phyloP scores from a whole-genome alignment of 2,888 invertebrate genomes.

The Thereva nobilitata region DNA sequence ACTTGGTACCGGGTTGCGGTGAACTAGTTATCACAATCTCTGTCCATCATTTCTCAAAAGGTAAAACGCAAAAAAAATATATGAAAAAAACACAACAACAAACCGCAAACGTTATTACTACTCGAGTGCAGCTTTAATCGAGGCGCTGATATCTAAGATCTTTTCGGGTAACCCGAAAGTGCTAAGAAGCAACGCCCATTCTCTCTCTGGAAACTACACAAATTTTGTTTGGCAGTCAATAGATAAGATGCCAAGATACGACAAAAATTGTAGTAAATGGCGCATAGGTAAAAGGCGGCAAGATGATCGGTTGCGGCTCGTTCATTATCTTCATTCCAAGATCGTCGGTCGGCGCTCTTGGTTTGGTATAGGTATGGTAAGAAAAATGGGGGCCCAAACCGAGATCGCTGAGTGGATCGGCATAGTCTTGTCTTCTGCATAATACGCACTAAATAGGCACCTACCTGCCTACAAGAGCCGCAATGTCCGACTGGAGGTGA shows the following conservation, averaged over 20 bases:
- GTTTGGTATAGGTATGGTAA: no score
- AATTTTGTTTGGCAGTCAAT: conserved; percentile 15
- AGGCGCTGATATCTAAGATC: conserved; percentile 14
- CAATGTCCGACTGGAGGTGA: conserved; percentile 11
- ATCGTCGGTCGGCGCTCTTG: conserved; percentile 9
- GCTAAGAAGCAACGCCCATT: conserved; percentile 29
- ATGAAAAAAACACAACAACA: no score
- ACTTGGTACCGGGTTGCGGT: no score
- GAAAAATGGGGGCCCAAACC: conserved; percentile 5
- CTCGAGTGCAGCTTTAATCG: no score
- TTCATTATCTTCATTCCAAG: background rate
- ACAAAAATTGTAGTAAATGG: background rate
- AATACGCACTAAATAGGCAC: background rate
- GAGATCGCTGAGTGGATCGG: conserved; percentile 20
- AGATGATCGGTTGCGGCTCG: conserved; percentile 3
- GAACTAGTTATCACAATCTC: no score
- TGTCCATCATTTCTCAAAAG: no score
- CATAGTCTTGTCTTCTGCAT: background rate
- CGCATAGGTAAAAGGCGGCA: conserved; percentile 14
- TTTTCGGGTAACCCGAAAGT: conserved; percentile 28
- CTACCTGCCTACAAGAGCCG: background rate
- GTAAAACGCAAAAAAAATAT: no score
- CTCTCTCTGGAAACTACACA: conserved; percentile 19
- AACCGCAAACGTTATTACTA: no score
- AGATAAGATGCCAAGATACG: conserved; percentile 26